Conservation (phyloP, 1,140 invertebrate species). For the Microplitis mediator region DNA sequence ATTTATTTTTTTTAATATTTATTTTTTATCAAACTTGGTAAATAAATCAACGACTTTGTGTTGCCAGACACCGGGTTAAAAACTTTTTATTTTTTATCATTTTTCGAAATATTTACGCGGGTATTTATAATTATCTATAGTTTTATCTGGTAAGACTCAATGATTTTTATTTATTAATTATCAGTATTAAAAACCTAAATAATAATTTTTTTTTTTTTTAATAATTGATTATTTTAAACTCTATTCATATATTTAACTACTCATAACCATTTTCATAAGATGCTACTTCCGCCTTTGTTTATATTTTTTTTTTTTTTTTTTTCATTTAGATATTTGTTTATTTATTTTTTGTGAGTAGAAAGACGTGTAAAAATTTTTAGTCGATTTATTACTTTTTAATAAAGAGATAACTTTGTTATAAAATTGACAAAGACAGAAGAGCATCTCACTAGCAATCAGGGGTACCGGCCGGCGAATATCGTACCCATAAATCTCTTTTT, state of each 20-base stretch:
- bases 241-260: conserved; percentile 61
- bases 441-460: conserved; percentile 22
- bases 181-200: conserved; percentile 15
- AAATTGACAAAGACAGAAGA: conserved; percentile 1
- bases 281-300: conserved; percentile 6
- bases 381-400: neutral
- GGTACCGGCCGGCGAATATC: conserved; percentile 35
- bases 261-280: conserved; percentile 49
- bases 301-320: neutral
- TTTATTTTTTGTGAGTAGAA: neutral
- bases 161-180: neutral
- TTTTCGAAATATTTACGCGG: conserved; percentile 36
- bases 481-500: conserved; percentile 48
- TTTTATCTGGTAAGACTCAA: conserved; percentile 18
- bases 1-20: neutral
- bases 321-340: neutral
- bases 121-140: neutral
- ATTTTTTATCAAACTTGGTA: neutral
- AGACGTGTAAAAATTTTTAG: neutral
- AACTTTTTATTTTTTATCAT: conserved; percentile 36
- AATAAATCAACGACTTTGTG: conserved; percentile 32
- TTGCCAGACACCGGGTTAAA: conserved; percentile 32
- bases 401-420: neutral
- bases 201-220: conserved; percentile 35
- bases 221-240: conserved; percentile 57